phyloP scores from a whole-genome alignment of 2,113 vertebrate species.

The Bucco capensis region DNA sequence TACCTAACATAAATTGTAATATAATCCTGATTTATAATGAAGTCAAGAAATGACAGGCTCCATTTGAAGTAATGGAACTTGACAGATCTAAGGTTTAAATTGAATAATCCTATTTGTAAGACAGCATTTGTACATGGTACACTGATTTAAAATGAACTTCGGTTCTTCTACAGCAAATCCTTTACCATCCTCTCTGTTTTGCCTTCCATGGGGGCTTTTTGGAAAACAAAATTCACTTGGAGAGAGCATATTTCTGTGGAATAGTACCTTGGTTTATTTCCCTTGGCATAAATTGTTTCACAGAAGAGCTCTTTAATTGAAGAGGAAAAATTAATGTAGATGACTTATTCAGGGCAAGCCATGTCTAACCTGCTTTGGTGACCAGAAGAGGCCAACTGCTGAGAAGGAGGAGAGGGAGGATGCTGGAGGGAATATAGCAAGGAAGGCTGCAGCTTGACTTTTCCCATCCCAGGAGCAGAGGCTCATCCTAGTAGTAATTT shows the following conservation, averaged over 20 bases:
- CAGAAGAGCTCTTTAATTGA: conserved; percentile 23
- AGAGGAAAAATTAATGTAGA: conserved; percentile 39
- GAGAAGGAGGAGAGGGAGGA: background rate
- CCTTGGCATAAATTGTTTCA: background rate
- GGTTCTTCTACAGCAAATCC: conserved; percentile 53
- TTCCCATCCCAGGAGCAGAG: background rate
- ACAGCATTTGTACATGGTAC: conserved; percentile 70
- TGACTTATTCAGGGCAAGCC: background rate
- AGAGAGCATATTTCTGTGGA: background rate
- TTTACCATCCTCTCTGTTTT: conserved; percentile 29
- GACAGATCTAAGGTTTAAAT: conserved; percentile 79
- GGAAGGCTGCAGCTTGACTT: background rate
- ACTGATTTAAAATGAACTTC: conserved; percentile 75
- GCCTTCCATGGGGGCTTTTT: conserved; percentile 14
- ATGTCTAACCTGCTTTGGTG: background rate
- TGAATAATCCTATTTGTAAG: conserved; percentile 81
- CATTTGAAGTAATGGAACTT: conserved; percentile 76
- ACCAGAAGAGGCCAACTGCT: background rate
- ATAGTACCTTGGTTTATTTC: background rate
- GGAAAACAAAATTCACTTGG: background rate
- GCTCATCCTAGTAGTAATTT: background rate
- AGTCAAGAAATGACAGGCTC: conserved; percentile 72
- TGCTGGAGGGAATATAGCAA: background rate
- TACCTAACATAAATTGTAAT: conserved; percentile 72
- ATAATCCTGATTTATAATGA: conserved; percentile 77